Conservation (phyloP, 2,888 invertebrate genomes). For the Drosophila emarginata region DNA sequence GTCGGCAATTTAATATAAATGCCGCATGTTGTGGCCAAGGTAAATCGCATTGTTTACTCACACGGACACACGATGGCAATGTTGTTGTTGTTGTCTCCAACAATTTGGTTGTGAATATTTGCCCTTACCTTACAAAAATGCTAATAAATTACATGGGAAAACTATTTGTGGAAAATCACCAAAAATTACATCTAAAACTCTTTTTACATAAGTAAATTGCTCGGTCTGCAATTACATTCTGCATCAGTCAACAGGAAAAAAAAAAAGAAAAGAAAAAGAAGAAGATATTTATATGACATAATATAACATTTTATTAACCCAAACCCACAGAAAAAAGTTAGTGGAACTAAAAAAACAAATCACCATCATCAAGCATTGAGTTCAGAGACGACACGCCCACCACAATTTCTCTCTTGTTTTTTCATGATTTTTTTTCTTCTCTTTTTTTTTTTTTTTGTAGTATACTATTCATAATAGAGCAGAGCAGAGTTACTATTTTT, state of each 20-base stretch:
- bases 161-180: conserved; percentile 48
- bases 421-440: conserved; percentile 12
- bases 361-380: conserved; percentile 53
- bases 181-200: background rate
- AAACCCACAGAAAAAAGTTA: conserved; percentile 42
- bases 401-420: conserved; percentile 16
- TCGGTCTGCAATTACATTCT: conserved; percentile 62
- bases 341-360: conserved; percentile 41
- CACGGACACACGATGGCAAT: conserved; percentile 3
- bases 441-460: conserved; percentile 39
- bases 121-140: conserved; percentile 33
- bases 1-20: conserved; percentile 62
- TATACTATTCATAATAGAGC: conserved; percentile 41
- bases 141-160: conserved; percentile 57
- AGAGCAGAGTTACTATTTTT: conserved; percentile 15
- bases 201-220: background rate
- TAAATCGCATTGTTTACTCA: conserved; percentile 53
- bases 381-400: conserved; percentile 36
- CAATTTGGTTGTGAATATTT: conserved; percentile 52
- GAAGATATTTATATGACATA: conserved; percentile 59
- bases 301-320: conserved; percentile 75
- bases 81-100: conserved; percentile 26
- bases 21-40: conserved; percentile 53
- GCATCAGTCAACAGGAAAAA: conserved; percentile 37
- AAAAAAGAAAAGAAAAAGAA: background rate